Conservation (phyloP, 2,113 vertebrate genomes). For the Eulacestoma nigropectus region DNA sequence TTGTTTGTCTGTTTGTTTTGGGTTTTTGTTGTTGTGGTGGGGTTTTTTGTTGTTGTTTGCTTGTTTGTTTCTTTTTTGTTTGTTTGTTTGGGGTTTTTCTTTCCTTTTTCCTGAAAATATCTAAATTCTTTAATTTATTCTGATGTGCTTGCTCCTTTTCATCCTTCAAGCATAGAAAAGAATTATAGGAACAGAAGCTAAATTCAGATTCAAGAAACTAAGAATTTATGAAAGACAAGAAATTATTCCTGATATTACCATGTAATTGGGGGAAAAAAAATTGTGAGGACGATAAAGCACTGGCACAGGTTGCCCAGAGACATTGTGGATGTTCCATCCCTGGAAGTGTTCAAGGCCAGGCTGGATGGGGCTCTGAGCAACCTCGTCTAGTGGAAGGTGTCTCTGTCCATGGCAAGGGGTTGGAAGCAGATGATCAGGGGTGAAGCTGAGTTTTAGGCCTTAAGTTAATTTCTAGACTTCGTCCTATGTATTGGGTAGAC, state of each 20-base stretch:
- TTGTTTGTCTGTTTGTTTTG: background rate
- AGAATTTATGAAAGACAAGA: background rate
- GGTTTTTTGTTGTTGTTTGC: background rate
- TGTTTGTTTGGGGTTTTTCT: too few species aligned
- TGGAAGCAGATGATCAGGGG: background rate
- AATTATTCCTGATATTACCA: background rate
- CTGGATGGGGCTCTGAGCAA: background rate
- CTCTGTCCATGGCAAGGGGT: background rate
- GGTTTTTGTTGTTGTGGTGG: too few species aligned
- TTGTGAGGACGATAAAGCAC: too few species aligned
- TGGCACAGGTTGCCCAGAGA: background rate
- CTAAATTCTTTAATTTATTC: background rate
- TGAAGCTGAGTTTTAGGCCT: background rate
- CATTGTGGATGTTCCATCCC: background rate
- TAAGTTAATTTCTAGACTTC: background rate
- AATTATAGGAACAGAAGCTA: background rate
- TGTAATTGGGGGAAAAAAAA: background rate
- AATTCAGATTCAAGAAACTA: background rate
- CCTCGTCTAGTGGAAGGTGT: background rate
- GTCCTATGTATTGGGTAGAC: background rate
- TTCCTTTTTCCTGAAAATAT: too few species aligned
- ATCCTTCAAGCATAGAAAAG: background rate
- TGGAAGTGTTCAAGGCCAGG: too few species aligned
- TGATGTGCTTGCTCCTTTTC: background rate
- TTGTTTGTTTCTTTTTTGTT: background rate